A percentile compares a stretch with the other conserved stretches of the same genome.
Evolutionary conservation across 1,140 invertebrate species (phyloP).

Genomic region (Papilio glaucus): DNA sequence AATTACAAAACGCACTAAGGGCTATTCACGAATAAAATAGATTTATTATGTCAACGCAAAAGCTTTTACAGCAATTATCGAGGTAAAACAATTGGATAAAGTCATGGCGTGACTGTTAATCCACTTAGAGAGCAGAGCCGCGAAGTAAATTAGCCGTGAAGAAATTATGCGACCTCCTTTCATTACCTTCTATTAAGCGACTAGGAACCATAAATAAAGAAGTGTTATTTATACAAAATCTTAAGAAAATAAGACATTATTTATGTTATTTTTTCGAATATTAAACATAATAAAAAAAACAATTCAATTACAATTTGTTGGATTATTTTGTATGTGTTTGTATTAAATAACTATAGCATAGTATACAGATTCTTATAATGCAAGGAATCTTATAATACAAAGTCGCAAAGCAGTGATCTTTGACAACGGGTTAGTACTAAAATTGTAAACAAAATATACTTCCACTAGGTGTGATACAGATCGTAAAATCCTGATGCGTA

Average conservation of each 20-base stretch:
- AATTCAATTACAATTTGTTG: too few relatives aligned
- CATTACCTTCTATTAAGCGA: slow-evolving; percentile 10
- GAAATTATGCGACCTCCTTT: slow-evolving; percentile 13
- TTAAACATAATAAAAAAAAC: too few relatives aligned
- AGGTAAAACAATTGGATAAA: slow-evolving; percentile 21
- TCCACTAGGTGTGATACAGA: too few relatives aligned
- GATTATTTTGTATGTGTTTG: too few relatives aligned
- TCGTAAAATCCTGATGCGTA: too few relatives aligned
- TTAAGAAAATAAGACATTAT: neutral
- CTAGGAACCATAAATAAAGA: slow-evolving; percentile 12
- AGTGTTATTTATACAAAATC: neutral
- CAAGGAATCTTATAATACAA: too few relatives aligned
- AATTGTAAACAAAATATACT: too few relatives aligned
- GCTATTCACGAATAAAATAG: neutral
- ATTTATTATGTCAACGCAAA: slow-evolving; percentile 9
- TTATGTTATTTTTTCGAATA: too few relatives aligned
- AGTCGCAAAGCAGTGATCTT: too few relatives aligned
- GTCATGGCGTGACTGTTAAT: slow-evolving; percentile 8
- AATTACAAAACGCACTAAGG: neutral
- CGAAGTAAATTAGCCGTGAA: slow-evolving; percentile 26
- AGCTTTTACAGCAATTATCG: slow-evolving; percentile 15
- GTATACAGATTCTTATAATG: too few relatives aligned
- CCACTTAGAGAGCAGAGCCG: slow-evolving; percentile 15
- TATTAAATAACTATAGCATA: too few relatives aligned
- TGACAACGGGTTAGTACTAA: too few relatives aligned